These are phyloP conservation scores for Galaxias olidus DNA, from an alignment of 2,797 vertebrate species.

Conservation along the genomic window DNA sequence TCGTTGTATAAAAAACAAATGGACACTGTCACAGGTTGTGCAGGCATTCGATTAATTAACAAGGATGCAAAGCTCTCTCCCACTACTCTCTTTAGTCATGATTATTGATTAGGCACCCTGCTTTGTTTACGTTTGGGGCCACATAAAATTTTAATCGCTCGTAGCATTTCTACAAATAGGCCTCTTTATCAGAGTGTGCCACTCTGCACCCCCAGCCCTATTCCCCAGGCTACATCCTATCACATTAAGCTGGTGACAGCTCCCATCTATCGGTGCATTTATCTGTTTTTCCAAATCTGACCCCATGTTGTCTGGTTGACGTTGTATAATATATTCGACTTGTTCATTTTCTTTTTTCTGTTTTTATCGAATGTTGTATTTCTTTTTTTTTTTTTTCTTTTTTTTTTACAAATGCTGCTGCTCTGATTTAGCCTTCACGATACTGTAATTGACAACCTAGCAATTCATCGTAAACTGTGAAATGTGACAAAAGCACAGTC, in stretches of 20 bases:
- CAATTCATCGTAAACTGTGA: too few species aligned
- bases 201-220: slow-evolving; percentile 45
- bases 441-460: too few species aligned
- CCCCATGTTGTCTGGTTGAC: neutral
- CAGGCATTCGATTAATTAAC: slow-evolving; percentile 29
- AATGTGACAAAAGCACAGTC: too few species aligned
- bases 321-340: too few species aligned
- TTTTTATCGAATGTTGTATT: too few species aligned
- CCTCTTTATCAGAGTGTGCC: slow-evolving; percentile 66
- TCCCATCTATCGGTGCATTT: neutral
- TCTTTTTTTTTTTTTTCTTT: too few species aligned
- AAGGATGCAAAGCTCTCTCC: slow-evolving; percentile 62
- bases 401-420: too few species aligned
- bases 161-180: slow-evolving; percentile 54
- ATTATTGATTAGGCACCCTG: slow-evolving; percentile 48
- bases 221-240: slow-evolving; percentile 51
- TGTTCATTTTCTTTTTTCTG: too few species aligned
- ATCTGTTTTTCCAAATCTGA: neutral
- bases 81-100: slow-evolving; percentile 58
- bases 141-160: slow-evolving; percentile 62
- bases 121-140: slow-evolving; percentile 45
- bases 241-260: slow-evolving; percentile 32
- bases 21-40: neutral
- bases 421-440: too few species aligned
- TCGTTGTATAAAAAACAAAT: neutral